These are phyloP conservation scores for Dendrocopos noguchii DNA, from an alignment of 2,113 vertebrate species.

Conservation along the genomic window DNA sequence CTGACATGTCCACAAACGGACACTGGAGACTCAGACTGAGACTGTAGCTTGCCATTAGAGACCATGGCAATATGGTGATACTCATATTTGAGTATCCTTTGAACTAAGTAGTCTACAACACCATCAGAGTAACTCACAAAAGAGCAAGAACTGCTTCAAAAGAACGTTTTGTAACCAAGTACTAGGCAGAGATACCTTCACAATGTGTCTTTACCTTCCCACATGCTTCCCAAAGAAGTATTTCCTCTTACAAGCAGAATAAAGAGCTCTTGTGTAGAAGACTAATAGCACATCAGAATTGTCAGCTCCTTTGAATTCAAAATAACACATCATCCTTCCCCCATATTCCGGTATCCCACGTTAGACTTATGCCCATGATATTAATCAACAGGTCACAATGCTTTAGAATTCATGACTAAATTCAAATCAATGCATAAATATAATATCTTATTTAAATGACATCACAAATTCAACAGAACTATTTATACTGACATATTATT, in stretches of 20 bases:
- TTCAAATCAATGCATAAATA: neutral
- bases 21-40: neutral
- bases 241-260: neutral
- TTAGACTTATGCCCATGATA: neutral
- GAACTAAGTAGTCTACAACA: neutral
- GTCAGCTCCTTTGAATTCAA: conserved; percentile 2
- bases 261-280: neutral
- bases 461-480: neutral
- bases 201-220: neutral
- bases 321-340: neutral
- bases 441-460: neutral
- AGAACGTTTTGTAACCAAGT: neutral
- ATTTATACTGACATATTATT: neutral
- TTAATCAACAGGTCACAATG: neutral
- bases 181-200: neutral
- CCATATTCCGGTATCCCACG: neutral
- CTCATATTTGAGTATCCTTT: neutral
- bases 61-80: too few relatives aligned
- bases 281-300: conserved; percentile 3
- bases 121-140: neutral
- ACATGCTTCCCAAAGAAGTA: neutral
- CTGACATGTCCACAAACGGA: neutral
- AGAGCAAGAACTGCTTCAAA: neutral
- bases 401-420: neutral
- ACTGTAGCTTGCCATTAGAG: neutral